These are phyloP conservation scores for Scartelaos histophorus DNA, from an alignment of 2,113 vertebrate genomes.

Conservation along the genomic window DNA sequence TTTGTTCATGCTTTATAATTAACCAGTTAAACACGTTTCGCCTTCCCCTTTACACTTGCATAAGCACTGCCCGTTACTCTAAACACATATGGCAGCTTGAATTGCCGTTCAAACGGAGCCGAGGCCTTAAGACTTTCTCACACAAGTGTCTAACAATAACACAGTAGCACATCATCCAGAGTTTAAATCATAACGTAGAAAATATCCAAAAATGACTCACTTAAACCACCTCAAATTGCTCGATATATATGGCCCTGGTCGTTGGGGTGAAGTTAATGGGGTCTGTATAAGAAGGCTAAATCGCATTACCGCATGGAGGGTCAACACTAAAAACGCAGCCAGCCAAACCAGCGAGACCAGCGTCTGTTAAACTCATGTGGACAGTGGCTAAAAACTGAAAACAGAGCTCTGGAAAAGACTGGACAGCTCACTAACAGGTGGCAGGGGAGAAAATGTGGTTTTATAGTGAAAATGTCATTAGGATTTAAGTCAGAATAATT, in stretches of 20 bases:
- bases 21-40: no score
- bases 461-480: slow-evolving; percentile 57
- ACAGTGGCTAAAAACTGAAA: slow-evolving; percentile 56
- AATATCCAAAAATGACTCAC: slow-evolving; percentile 68
- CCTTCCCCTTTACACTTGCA: no score
- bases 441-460: slow-evolving; percentile 26
- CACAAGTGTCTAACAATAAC: slow-evolving; percentile 63
- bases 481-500: slow-evolving; percentile 49
- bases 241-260: slow-evolving; percentile 72
- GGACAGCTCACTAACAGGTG: slow-evolving; percentile 56
- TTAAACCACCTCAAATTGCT: slow-evolving; percentile 66
- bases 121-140: slow-evolving; percentile 60
- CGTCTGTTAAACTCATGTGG: slow-evolving; percentile 76
- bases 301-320: slow-evolving; percentile 70
- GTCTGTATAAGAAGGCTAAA: slow-evolving; percentile 68
- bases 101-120: slow-evolving; percentile 15
- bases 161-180: slow-evolving; percentile 56
- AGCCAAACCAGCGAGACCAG: slow-evolving; percentile 21
- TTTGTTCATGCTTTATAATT: no score
- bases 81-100: background rate
- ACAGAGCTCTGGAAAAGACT: slow-evolving; percentile 38
- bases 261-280: slow-evolving; percentile 72
- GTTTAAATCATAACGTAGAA: slow-evolving; percentile 62
- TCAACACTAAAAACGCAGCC: slow-evolving; percentile 71
- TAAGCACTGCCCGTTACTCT: background rate